Conservation (phyloP, 2,888 invertebrate species). For the Cremastobaeus sp. region DNA sequence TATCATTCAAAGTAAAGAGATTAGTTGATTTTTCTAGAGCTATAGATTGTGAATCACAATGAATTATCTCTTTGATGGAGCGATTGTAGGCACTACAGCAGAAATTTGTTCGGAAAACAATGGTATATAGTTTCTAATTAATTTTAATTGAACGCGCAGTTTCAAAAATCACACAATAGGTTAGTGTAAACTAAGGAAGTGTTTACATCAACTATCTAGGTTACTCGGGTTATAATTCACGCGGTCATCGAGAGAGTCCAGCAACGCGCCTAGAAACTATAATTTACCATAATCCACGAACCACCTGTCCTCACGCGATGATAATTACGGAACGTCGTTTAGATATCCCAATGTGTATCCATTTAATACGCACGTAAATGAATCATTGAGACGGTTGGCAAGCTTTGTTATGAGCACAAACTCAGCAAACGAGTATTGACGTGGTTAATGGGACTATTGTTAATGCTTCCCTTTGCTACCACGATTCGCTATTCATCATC, state of each 20-base stretch:
- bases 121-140: too few relatives aligned
- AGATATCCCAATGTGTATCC: conserved; percentile 31
- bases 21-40: too few relatives aligned
- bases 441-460: conserved; percentile 34
- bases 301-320: conserved; percentile 56
- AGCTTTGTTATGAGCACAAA: conserved; percentile 29
- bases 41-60: too few relatives aligned
- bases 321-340: conserved; percentile 52
- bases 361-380: conserved; percentile 46
- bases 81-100: too few relatives aligned
- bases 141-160: too few relatives aligned
- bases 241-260: conserved; percentile 33
- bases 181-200: too few relatives aligned
- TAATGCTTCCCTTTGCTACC: conserved; percentile 9
- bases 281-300: conserved; percentile 47
- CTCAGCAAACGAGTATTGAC: conserved; percentile 36
- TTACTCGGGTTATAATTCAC: conserved; percentile 41
- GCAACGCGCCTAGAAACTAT: conserved; percentile 44
- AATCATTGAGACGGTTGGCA: conserved; percentile 25
- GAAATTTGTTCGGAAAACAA: too few relatives aligned
- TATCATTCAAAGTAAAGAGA: too few relatives aligned
- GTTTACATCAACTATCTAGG: conserved; percentile 38
- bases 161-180: too few relatives aligned
- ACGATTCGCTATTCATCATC: conserved; percentile 4
- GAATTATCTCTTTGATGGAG: too few relatives aligned